Evolutionary conservation across 2,113 vertebrate species (phyloP).

Genomic region (Podocnemis expansa): DNA sequence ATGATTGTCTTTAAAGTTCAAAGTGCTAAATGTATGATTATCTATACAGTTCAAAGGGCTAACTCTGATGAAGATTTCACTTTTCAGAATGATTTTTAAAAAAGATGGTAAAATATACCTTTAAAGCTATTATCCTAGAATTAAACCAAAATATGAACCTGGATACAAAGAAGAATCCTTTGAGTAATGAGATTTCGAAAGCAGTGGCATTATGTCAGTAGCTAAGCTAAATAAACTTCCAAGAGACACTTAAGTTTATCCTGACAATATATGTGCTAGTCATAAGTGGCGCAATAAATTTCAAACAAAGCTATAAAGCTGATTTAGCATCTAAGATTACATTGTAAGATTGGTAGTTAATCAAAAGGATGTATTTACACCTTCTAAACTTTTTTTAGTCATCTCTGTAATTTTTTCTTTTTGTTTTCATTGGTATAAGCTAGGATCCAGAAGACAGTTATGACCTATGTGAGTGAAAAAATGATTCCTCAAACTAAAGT

Average conservation of each 20-base stretch:
- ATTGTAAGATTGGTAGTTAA: background rate
- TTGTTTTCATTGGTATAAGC: background rate
- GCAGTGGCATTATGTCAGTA: background rate
- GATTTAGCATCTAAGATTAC: background rate
- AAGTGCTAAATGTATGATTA: no score
- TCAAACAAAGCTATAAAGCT: background rate
- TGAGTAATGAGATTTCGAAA: background rate
- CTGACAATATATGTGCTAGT: background rate
- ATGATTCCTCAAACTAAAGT: background rate
- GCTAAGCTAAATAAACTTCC: background rate
- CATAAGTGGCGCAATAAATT: background rate
- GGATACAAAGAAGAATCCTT: background rate
- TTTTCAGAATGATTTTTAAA: background rate
- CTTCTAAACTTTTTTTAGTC: accelerated
- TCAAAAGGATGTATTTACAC: background rate
- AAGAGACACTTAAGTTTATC: background rate
- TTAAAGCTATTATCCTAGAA: background rate
- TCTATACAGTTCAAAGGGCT: no score
- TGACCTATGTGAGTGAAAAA: background rate
- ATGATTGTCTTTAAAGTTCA: background rate
- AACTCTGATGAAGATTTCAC: background rate
- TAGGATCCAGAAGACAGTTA: background rate
- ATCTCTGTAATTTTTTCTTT: background rate
- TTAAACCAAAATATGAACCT: background rate
- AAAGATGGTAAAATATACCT: background rate